Evolutionary conservation across 2,888 invertebrate genomes (phyloP), one percentile per base, ranked within the genome.

Genomic region (Tetramorium bicarinatum): DNA sequence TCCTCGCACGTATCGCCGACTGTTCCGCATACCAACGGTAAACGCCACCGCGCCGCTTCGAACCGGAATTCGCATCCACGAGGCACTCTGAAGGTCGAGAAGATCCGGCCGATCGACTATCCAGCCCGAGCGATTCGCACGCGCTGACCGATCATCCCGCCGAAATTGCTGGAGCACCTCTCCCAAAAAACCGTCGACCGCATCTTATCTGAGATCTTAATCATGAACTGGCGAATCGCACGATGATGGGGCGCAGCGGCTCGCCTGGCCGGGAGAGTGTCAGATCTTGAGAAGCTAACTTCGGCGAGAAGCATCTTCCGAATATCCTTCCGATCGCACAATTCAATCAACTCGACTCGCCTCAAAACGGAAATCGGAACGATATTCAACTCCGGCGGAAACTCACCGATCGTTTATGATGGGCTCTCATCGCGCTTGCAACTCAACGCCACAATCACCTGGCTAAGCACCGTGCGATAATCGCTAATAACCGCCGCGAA

Each of bases 121-220:
- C 67, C 56, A 15, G 34, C 15, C 56, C 59, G 82, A 81, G n/a
- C 38, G 56, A 25, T 29, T 44, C 59, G 56, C 82, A 18, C 56
- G 64, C 47, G 81, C 9, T 52, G 52, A 34, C 38, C 80, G 25
- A 56, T 56, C 64, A 67, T 66, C 15, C 56, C 66, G 66, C 15
- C 49, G 61, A 83, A 41, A 59, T 82, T 62, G 21, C 59, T 81
- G 34, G 49, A 49, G 52, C 34, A 25, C 54, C 41, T 38, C 56
- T 66, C 25, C 66, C 9, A 25, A 54, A 25, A 49, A 21, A 66
- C 13, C 59, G 62, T 61, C 69, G 52, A 62, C 49, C 81, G 69
- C 66, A 80, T 80, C 79, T 80, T 80, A 71, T 69, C 69, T 34
- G 34, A 13, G 25, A 71, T 80, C 59, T 80, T 61, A 71, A 80